Evolutionary conservation across 2,113 vertebrate species (phyloP).

Genomic region (Alexandromys fortis): DNA sequence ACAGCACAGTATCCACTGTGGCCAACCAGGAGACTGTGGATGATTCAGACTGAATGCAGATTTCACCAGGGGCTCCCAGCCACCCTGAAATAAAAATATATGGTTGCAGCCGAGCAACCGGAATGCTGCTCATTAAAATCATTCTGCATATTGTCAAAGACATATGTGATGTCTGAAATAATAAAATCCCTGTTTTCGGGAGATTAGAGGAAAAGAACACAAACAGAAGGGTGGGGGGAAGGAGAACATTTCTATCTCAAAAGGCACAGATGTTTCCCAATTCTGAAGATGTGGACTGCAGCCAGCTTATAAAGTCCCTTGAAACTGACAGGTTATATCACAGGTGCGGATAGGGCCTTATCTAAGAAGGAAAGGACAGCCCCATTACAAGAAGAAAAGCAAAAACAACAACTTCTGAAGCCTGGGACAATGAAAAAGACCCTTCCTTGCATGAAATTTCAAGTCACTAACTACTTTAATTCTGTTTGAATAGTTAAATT

Average conservation of each 20-base stretch:
- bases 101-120: conserved; percentile 35
- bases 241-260: conserved; percentile 67
- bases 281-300: conserved; percentile 72
- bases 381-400: conserved; percentile 39
- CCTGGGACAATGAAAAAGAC: conserved; percentile 76
- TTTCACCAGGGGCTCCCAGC: neutral
- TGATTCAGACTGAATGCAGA: neutral
- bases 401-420: conserved; percentile 65
- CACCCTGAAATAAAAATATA: neutral
- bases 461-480: neutral
- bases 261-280: conserved; percentile 73
- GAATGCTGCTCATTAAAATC: conserved; percentile 42
- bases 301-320: conserved; percentile 74
- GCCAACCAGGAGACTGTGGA: neutral
- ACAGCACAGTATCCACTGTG: neutral
- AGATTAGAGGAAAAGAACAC: neutral
- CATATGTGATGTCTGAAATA: conserved; percentile 52
- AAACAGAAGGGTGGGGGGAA: neutral
- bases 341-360: conserved; percentile 77
- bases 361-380: conserved; percentile 57
- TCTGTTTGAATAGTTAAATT: neutral
- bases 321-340: conserved; percentile 77
- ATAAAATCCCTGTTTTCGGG: conserved; percentile 46
- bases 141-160: conserved; percentile 68
- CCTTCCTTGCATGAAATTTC: conserved; percentile 72